Evolutionary conservation across 2,888 invertebrate species (phyloP), one percentile per base, ranked within the genome.

Genomic region (Eumacrocentrus americanus): DNA sequence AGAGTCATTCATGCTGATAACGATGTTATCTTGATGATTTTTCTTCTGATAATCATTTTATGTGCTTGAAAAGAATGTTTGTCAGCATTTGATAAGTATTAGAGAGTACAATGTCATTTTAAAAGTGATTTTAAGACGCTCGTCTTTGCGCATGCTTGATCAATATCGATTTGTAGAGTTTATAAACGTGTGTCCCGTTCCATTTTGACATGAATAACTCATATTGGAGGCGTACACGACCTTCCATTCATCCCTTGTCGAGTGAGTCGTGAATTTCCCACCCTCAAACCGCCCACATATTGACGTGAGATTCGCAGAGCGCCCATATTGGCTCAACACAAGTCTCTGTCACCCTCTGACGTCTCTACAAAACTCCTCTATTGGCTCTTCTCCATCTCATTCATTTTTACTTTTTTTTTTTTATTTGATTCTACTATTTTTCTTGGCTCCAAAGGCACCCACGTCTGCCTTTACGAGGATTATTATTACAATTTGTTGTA

Each of bases 1-100:
- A 4, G 9, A 51, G 51, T 51, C 51, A 51, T 51, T 51, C 51
- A 51, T 34, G 20, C 16, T 37, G 18, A 37, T 51, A 18, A 42
- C 7, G 14, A 51, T 51, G n/a, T 37, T 35, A 34, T 42, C 18
- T 18, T 29, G 29, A 4, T 6, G 5, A 29, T 9, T 29, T 29
- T 29, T 29, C 29, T 29, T 29, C 9, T 29, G 5, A 29, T 29
- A 29, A 6, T 9, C 9, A 6, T 29, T 29, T 9, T 6, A 4
- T 29, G 29, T 29, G 29, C 9, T 29, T 29, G 29, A n/a, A n/a
- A n/a, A n/a, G n/a, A n/a, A n/a, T 29, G 29, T 29, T 4, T 4
- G 9, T 29, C 9, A 29, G 9, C 29, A 29, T 6, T 29, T 29
- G 29, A 29, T 29, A 29, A 29, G 9, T n/a, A n/a, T n/a, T n/a